phyloP scores from a whole-genome alignment of 2,113 vertebrate genomes.

The Struthidea cinerea region DNA sequence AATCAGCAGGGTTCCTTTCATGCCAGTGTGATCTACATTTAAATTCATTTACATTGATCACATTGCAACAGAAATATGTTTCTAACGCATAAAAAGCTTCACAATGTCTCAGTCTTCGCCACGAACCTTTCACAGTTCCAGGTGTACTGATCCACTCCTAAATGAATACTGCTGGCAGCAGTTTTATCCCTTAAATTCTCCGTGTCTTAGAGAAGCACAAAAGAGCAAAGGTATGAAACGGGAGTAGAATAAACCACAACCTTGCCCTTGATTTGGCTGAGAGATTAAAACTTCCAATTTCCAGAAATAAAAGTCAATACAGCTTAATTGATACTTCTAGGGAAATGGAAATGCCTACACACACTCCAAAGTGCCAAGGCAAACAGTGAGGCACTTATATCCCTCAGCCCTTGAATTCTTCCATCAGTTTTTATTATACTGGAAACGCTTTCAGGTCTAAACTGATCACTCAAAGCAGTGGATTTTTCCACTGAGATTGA shows the following conservation, averaged over 20 bases:
- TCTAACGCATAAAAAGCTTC: background rate
- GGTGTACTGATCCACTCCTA: background rate
- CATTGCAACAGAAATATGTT: background rate
- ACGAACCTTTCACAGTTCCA: background rate
- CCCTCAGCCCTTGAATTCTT: slow-evolving; percentile 48
- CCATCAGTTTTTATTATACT: slow-evolving; percentile 59
- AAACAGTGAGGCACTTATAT: slow-evolving; percentile 8
- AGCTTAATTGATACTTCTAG: slow-evolving; percentile 49
- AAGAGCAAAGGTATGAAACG: background rate
- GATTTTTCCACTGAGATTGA: slow-evolving; percentile 50
- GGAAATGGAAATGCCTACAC: slow-evolving; percentile 61
- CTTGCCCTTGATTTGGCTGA: background rate
- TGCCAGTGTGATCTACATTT: background rate
- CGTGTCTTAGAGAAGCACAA: background rate
- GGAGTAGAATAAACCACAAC: background rate
- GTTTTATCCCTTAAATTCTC: background rate
- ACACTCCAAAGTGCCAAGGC: slow-evolving; percentile 8
- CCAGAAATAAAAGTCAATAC: slow-evolving; percentile 56
- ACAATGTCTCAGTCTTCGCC: background rate
- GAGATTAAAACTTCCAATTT: slow-evolving; percentile 45
- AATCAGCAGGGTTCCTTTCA: background rate
- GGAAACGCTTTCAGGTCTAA: slow-evolving; percentile 27
- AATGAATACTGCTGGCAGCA: background rate
- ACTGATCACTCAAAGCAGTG: slow-evolving; percentile 15
- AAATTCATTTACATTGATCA: background rate